A percentile compares a stretch with the other conserved stretches of the same genome.
Evolutionary conservation across 53 echinoderm and acorn worm genomes (phyloP).

Genomic region (Henricia sp.): DNA sequence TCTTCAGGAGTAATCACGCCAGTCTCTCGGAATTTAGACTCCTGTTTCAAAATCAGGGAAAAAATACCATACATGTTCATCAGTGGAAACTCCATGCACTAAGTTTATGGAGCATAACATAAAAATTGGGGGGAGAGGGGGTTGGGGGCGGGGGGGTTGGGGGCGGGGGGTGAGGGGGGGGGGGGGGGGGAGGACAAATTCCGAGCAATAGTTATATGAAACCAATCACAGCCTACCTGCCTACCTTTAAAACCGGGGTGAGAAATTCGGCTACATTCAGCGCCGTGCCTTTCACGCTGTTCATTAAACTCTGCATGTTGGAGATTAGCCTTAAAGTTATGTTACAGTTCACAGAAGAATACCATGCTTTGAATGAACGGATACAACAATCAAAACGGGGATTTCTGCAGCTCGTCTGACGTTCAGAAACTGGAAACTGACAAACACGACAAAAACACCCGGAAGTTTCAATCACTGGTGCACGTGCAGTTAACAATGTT

Average conservation of each 20-base stretch:
- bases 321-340: not conserved
- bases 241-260: slow-evolving; percentile 93
- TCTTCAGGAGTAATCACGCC: slow-evolving; percentile 97
- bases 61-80: not conserved
- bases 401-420: too few species aligned
- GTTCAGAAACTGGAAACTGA: too few species aligned
- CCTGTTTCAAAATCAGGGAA: slow-evolving; percentile 40
- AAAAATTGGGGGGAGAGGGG: not conserved
- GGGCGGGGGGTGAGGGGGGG: not conserved
- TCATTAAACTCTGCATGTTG: slow-evolving; percentile 87
- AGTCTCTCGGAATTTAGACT: slow-evolving; percentile 96
- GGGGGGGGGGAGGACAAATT: not conserved
- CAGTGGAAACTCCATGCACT: not conserved
- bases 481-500: too few species aligned
- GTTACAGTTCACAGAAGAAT: too few species aligned
- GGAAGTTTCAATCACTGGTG: too few species aligned
- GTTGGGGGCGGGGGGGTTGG: not conserved
- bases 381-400: too few species aligned
- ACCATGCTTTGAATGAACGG: too few species aligned
- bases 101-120: not conserved
- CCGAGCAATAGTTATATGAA: not conserved
- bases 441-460: too few species aligned
- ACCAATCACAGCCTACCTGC: not conserved
- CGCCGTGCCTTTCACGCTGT: slow-evolving; percentile 85
- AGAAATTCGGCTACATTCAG: slow-evolving; percentile 94